Evolutionary conservation across 2,797 vertebrate species (phyloP).

Genomic region (Chelon auratus): DNA sequence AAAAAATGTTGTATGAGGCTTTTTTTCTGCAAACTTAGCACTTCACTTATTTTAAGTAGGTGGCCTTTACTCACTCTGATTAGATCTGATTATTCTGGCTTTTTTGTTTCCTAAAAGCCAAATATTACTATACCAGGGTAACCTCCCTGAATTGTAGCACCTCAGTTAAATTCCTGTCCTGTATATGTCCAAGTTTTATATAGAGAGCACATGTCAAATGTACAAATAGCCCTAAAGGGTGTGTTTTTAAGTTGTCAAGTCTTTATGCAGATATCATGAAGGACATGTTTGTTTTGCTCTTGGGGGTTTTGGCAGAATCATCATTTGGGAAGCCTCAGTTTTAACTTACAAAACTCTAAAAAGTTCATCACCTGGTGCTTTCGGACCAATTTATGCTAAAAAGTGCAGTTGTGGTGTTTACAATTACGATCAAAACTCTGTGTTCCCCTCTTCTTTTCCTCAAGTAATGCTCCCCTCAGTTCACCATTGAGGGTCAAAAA

Average conservation of each 20-base stretch:
- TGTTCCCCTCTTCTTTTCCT: neutral
- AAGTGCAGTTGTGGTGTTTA: too few relatives aligned
- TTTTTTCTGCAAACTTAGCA: too few relatives aligned
- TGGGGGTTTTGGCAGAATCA: neutral
- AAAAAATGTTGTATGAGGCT: too few relatives aligned
- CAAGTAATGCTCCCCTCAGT: slow-evolving; percentile 3
- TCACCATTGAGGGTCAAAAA: slow-evolving; percentile 31
- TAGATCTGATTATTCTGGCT: too few relatives aligned
- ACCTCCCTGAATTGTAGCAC: neutral
- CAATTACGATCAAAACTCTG: neutral
- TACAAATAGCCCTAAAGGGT: neutral
- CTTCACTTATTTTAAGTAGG: too few relatives aligned
- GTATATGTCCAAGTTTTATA: neutral
- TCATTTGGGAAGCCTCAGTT: neutral
- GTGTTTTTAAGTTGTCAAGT: neutral
- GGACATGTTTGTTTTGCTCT: neutral
- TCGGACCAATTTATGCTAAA: neutral
- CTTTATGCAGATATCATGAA: neutral
- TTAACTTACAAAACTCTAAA: neutral
- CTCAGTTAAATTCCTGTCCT: neutral
- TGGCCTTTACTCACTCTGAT: too few relatives aligned
- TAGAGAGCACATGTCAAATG: neutral
- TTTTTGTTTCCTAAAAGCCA: neutral
- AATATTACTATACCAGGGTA: too few relatives aligned
- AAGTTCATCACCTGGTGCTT: neutral